Base-by-base conservation (phyloP, 1,140 invertebrate species). In the Cyclina sinensis region DNA sequence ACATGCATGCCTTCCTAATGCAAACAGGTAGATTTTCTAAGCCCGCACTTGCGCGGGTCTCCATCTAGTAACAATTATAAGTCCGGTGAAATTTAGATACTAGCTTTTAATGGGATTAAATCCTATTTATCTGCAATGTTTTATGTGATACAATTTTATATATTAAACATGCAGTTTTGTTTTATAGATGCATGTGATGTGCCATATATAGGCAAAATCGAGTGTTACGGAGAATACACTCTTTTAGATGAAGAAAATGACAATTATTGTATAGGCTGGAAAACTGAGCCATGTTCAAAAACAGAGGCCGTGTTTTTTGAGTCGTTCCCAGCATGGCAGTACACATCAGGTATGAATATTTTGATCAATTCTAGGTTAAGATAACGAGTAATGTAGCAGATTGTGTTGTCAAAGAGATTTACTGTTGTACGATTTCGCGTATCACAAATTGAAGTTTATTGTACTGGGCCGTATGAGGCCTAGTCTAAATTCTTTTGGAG, bases 151-250 rank as follows among this genome's bases (percentile, higher is more conserved):
- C 7, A 62, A 62, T 16, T 62, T 14, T 21, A 27, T 21, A 27
- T 21, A 16, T 68, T 9, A 14, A 68, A 14, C 32, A 24, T 16
- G 43, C 14, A 43, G 4, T 3, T 5, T 16, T 59, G 12, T 12
- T 21, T 27, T 62, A 0, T 32, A 62, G 80, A 7, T 11, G 37
- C 14, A 11, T 82, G 80, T 37, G 59, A 43, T n/a, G 32, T 82
- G 0, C 80, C 80, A 27, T 82, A 82, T 37, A 27, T 82, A 24
- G 80, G 80, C 32, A 82, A 82, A 14, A 39, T 30, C 3, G 35
- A 27, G 0, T 82, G 80, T 59, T 37, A 65, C 30, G 32, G 37
- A 4, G n/a, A n/a, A 14, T 82, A 82, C 32, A 46, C 14, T 16
- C 14, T 82, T 16, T n/a, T 65, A 39, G 37, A 43, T 16, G 80